Evolutionary conservation across 2,113 vertebrate species (phyloP).

Genomic region (Trematocara stigmaticum): DNA sequence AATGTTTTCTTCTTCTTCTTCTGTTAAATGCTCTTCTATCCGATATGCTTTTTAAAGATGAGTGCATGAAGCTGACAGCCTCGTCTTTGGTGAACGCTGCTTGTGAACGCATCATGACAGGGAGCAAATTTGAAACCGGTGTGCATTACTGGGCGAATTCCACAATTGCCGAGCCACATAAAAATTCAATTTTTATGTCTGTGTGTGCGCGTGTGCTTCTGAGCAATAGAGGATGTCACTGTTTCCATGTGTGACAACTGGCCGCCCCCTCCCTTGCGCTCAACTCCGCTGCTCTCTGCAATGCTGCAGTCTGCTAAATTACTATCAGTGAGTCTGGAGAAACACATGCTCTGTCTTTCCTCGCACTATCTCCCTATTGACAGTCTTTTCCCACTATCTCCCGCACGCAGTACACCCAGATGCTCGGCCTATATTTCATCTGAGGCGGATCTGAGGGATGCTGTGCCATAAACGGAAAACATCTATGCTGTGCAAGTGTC

Average conservation of each 20-base stretch:
- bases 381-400: not conserved
- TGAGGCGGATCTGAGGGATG: not conserved
- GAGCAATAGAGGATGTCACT: constrained; percentile 36
- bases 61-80: not conserved
- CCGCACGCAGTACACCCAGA: not conserved
- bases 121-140: not conserved
- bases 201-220: not conserved
- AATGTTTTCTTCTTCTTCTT: not conserved
- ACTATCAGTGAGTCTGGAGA: constrained; percentile 59
- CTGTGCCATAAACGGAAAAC: not conserved
- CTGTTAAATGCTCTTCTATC: not conserved
- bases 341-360: constrained; percentile 55
- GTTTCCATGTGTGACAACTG: constrained; percentile 48
- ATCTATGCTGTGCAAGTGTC: not conserved
- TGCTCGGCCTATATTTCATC: not conserved
- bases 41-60: not conserved
- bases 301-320: constrained; percentile 70
- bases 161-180: not conserved
- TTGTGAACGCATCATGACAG: not conserved
- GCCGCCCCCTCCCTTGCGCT: constrained; percentile 34
- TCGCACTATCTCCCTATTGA: not conserved
- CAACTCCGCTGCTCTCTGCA: constrained; percentile 55
- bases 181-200: not conserved
- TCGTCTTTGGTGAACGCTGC: not conserved
- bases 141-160: not conserved